Evolutionary conservation across 1,140 invertebrate species (phyloP).

Genomic region (Drosophila melanica): DNA sequence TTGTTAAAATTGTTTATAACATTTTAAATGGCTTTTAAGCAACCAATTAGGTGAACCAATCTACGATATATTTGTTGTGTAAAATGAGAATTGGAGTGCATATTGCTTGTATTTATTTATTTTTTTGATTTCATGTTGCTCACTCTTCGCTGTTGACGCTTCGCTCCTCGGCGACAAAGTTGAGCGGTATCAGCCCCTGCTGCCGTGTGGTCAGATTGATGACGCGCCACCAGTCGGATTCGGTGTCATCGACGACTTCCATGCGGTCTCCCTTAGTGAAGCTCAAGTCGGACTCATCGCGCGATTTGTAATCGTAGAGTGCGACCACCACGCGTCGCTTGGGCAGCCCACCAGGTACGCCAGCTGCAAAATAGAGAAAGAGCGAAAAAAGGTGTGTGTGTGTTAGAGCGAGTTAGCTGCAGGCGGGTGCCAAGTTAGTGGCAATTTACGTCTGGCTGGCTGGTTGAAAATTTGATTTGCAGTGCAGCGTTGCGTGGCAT

Average conservation of each 20-base stretch:
- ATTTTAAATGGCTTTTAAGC: too few species aligned
- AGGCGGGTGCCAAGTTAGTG: slow-evolving; percentile 41
- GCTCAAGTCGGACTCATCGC: slow-evolving; percentile 95
- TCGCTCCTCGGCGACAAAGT: slow-evolving; percentile 96
- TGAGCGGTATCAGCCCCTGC: slow-evolving; percentile 96
- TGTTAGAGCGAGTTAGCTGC: neutral
- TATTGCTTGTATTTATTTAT: too few species aligned
- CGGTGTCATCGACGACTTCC: slow-evolving; percentile 94
- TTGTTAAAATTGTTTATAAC: too few species aligned
- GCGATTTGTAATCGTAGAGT: slow-evolving; percentile 95
- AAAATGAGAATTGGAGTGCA: too few species aligned
- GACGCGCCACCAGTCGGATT: slow-evolving; percentile 98
- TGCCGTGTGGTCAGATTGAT: slow-evolving; percentile 92
- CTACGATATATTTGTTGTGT: too few species aligned
- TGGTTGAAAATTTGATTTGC: slow-evolving; percentile 74
- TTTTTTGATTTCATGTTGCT: too few species aligned
- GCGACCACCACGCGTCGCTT: slow-evolving; percentile 92
- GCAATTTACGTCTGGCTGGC: slow-evolving; percentile 63
- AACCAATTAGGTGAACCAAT: too few species aligned
- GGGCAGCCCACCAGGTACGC: slow-evolving; percentile 75
- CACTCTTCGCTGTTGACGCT: slow-evolving; percentile 97
- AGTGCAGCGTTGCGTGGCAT: slow-evolving; percentile 22
- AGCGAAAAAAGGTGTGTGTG: neutral
- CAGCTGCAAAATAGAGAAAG: slow-evolving; percentile 45
- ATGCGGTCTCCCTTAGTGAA: slow-evolving; percentile 96